Evolutionary conservation across 2,888 invertebrate genomes (phyloP), one percentile per base, ranked within the genome.

Genomic region (Kryphioiulus occultus): DNA sequence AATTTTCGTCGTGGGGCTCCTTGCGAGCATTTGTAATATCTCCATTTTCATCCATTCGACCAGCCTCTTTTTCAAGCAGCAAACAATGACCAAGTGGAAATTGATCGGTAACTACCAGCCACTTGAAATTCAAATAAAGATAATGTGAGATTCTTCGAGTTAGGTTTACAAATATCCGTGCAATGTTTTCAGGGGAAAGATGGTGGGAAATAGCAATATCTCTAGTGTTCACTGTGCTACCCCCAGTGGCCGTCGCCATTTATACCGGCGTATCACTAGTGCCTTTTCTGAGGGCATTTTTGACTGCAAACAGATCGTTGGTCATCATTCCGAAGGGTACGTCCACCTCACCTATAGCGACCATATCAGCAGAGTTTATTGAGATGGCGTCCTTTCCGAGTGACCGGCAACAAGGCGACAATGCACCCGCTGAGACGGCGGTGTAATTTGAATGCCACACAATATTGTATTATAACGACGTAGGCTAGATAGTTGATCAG

Each of bases 21-120:
- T 59, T n/a, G 59, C 59, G 59, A 59, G 59, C n/a, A n/a, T 59
- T n/a, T 59, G 59, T 59, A 59, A 59, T n/a, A 59, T n/a, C 7
- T 59, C 59, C 3, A 59, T 59, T 59, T 59, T 59, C n/a, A 59
- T 59, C 59, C 59, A 59, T 59, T 59, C 59, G n/a, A 59, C n/a
- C 59, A 19, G 19, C 59, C 5, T 59, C 59, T 59, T 59, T 19
- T 59, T 59, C 59, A 59, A 59, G 59, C 59, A 59, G 7, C 59
- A 59, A 59, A n/a, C 59, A 9, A 7, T 59, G 59, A 59, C 59
- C n/a, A 59, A 59, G 59, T n/a, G 59, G n/a, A 17, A 59, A 22
- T 59, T 59, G 4, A 19, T 59, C n/a, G 59, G 59, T 59, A 59
- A n/a, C n/a, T 59, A 47, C 42, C 42, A 42, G 10, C 42, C 42